phyloP scores from a whole-genome alignment of 35 echinoderm and acorn worm genomes.

The Apostichopus japonicus region DNA sequence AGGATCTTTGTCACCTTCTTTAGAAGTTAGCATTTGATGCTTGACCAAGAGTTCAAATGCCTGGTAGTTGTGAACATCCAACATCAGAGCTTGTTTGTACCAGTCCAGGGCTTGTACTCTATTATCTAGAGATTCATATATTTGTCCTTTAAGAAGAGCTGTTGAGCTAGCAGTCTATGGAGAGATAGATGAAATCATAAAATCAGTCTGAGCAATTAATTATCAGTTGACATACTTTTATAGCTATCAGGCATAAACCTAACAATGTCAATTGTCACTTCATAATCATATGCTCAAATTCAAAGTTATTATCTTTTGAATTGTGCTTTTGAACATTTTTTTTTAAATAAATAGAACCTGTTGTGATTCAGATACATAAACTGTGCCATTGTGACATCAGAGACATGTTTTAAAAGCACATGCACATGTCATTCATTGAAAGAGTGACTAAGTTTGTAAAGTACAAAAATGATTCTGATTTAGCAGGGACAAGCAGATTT shows the following conservation, averaged over 20 bases:
- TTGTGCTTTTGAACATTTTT: neutral
- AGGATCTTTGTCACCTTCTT: conserved; percentile 65
- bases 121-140: conserved; percentile 92
- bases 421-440: no score
- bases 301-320: neutral
- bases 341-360: no score
- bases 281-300: neutral
- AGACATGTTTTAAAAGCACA: no score
- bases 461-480: no score
- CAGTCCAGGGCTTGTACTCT: conserved; percentile 70
- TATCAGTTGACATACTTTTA: no score
- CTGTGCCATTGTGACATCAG: no score
- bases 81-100: conserved; percentile 72
- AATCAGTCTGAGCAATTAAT: no score
- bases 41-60: conserved; percentile 94
- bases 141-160: conserved; percentile 79
- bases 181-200: neutral
- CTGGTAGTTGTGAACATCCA: conserved; percentile 90
- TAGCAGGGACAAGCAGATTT: no score
- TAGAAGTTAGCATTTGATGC: conserved; percentile 94
- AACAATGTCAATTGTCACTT: no score
- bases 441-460: no score
- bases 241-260: no score
- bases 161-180: conserved; percentile 77
- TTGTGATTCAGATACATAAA: no score